Base-by-base conservation (phyloP, 2,888 invertebrate species). In the Amaurobius ferox region DNA sequence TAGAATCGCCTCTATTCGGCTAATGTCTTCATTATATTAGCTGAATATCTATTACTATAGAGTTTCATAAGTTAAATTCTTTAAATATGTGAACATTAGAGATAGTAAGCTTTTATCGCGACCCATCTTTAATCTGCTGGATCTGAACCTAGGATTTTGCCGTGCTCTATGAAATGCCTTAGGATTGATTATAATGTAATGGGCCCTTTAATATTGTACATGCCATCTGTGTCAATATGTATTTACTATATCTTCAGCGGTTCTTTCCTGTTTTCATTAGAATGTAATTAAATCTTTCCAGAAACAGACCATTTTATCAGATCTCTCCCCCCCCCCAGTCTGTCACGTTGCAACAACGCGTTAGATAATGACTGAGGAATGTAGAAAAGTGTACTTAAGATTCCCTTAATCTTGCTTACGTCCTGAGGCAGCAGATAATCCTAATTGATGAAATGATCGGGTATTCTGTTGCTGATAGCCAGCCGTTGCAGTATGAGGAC, bases 371-470 rank as follows among this genome's bases (percentile, higher is more conserved):
- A 55, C 23, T 11, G 55, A 23, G 55, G 55, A 55, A 55, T 55
- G 55, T 3, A 23, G 23, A 55, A n/a, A n/a, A 23, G 55, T 55
- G 16, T 55, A 23, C 55, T 55, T 23, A 55, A 55, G 55, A 55
- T 55, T 55, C 23, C 55, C 23, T 16, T 23, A 55, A 55, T 55
- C 55, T 55, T 55, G 55, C 55, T 55, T 55, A 55, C 23, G 7
- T 55, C 55, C 55, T 23, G 19, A 16, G 9, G 11, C 19, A 55
- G 55, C 23, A 55, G 55, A 55, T 55, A 55, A 55, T 55, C 55
- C 23, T 55, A 55, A 55, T 55, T 55, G 55, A 55, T 55, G 55
- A 55, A 55, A 55, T 5, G 55, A 55, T 55, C 2, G n/a, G 16
- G 16, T 11, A 44, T 44, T 44, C 16, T 5, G 9, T 44, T 55